Conservation (phyloP, 2,797 vertebrate species). For the Artibeus lituratus region DNA sequence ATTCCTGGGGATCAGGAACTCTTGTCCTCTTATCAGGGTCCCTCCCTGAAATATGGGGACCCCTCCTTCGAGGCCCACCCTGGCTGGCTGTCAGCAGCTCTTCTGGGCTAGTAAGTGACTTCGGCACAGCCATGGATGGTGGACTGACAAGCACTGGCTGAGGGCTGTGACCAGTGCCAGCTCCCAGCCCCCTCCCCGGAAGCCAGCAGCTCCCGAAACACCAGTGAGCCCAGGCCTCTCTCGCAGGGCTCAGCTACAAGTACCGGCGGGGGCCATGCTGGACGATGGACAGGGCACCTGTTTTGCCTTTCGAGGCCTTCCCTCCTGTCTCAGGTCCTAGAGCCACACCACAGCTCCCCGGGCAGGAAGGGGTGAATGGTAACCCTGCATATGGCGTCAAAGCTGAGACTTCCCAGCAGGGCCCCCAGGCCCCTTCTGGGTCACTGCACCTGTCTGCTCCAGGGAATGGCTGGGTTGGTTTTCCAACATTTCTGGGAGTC, state of each 20-base stretch:
- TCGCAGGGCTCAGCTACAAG: not conserved
- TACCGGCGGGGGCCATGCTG: not conserved
- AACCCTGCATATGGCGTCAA: not conserved
- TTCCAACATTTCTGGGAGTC: not conserved
- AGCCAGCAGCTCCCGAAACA: not conserved
- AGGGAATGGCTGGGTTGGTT: not conserved
- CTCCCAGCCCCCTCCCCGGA: not conserved
- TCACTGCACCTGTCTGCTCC: not conserved
- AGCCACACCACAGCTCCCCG: not conserved
- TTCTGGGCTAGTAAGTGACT: slow-evolving; percentile 57
- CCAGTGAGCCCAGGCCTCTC: not conserved
- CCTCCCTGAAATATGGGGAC: slow-evolving; percentile 2
- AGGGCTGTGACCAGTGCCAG: not conserved
- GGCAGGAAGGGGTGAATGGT: not conserved
- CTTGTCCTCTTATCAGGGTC: not conserved
- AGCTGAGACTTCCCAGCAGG: not conserved
- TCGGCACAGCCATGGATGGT: slow-evolving; percentile 25
- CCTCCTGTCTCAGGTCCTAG: not conserved
- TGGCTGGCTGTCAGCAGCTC: slow-evolving; percentile 51
- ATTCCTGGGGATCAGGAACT: not conserved
- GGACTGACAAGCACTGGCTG: slow-evolving; percentile 43
- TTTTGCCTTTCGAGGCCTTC: not conserved
- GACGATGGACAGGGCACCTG: not conserved
- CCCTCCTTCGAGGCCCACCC: not conserved
- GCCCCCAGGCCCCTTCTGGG: not conserved